Conservation (phyloP, 2,797 vertebrate species). For the Mus spretus region DNA sequence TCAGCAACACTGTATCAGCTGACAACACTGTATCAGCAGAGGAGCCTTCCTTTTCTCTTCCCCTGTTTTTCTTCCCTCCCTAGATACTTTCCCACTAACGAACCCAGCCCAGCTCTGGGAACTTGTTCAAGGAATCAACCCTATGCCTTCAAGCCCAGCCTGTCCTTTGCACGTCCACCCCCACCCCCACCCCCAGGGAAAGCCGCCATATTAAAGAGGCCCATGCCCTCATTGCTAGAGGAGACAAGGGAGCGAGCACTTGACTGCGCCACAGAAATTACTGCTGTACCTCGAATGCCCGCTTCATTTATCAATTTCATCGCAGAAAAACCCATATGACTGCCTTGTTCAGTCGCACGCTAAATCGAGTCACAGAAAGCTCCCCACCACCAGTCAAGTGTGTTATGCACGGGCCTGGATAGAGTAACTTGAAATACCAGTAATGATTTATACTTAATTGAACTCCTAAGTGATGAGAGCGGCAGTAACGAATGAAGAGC, state of each 20-base stretch:
- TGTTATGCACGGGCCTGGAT: constrained; percentile 82
- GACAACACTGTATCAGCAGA: background rate
- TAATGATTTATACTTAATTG: constrained; percentile 93
- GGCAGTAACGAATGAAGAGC: constrained; percentile 91
- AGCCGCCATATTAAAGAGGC: constrained; percentile 88
- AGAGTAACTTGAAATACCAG: constrained; percentile 90
- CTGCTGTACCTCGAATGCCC: constrained; percentile 91
- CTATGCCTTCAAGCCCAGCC: constrained; percentile 56
- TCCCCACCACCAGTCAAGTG: constrained; percentile 87
- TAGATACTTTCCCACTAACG: constrained; percentile 85
- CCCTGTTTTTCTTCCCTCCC: constrained; percentile 30
- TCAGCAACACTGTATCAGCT: background rate
- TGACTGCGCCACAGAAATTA: constrained; percentile 92
- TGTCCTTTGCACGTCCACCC: constrained; percentile 83
- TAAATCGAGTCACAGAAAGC: constrained; percentile 85
- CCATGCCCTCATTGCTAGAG: constrained; percentile 89
- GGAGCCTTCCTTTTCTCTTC: constrained; percentile 4
- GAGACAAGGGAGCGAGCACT: constrained; percentile 91
- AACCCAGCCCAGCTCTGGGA: constrained; percentile 81
- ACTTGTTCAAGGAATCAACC: constrained; percentile 87
- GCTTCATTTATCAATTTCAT: constrained; percentile 93
- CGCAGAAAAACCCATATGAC: constrained; percentile 88
- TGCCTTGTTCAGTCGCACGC: constrained; percentile 87
- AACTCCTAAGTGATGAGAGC: constrained; percentile 91
- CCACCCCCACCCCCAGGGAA: constrained; percentile 80